A percentile compares a stretch with the other conserved stretches of the same genome.
These are phyloP conservation scores for Amphimedon queenslandica DNA, from an alignment of 37 sponge, comb jelly and placozoan genomes.

Conservation along the genomic window DNA sequence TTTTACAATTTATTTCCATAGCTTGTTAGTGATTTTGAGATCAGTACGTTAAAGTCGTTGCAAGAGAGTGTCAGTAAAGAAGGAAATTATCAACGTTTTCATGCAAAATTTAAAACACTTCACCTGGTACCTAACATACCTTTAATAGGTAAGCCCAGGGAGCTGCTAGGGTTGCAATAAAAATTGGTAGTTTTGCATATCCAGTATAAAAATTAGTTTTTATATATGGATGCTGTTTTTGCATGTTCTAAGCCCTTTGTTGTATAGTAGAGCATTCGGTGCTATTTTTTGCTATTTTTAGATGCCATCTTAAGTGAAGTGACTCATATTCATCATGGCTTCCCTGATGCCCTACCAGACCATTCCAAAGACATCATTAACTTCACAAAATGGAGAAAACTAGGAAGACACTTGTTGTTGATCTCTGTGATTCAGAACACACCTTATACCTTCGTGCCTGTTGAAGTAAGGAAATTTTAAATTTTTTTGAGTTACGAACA, in stretches of 20 bases:
- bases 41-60: slow-evolving; percentile 28
- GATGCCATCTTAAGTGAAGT: not conserved
- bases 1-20: not conserved
- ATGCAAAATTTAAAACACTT: slow-evolving; percentile 28
- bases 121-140: slow-evolving; percentile 53
- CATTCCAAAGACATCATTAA: not conserved
- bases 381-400: not conserved
- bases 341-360: not conserved
- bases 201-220: too few relatives aligned
- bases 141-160: slow-evolving; percentile 49
- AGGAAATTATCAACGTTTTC: slow-evolving; percentile 37
- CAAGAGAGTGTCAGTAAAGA: slow-evolving; percentile 40
- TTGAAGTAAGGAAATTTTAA: slow-evolving; percentile 4
- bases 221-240: too few relatives aligned
- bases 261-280: too few relatives aligned
- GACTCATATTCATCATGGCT: not conserved
- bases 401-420: not conserved
- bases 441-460: not conserved
- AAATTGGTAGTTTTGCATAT: too few relatives aligned
- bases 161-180: too few relatives aligned
- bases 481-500: too few relatives aligned
- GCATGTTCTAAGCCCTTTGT: too few relatives aligned
- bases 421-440: not conserved
- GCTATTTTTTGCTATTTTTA: not conserved
- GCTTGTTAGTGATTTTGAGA: slow-evolving; percentile 10